Base-by-base conservation (phyloP, 2,888 invertebrate genomes). In the Troides oblongomaculatus region DNA sequence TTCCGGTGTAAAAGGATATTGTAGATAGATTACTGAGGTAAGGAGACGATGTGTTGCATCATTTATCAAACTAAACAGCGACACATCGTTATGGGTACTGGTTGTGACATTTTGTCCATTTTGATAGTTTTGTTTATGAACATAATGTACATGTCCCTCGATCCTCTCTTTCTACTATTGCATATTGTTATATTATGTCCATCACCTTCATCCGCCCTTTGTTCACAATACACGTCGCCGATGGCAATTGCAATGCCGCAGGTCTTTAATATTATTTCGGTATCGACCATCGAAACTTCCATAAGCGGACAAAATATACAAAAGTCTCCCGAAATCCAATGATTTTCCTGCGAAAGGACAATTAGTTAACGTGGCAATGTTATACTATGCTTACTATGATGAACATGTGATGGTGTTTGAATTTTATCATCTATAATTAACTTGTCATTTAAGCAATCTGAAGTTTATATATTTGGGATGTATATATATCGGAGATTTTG, bases 271-370 rank as follows among this genome's bases (percentile, higher is more conserved):
- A 86, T 83, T 59, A 94, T 86, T 66, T 90, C 92, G 72, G 88
- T 93, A 79, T 95, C 94, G 67, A 97, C 93, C 94, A 95, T 95
- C 1, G 94, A 94, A 0, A 94, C 94, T 79, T 96, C 95, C 69
- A 95, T 93, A 53, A 96, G 84, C 12, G 94, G 91, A 8, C 94
- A 95, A 73, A 94, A 94, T 43, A 96, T 82, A 64, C 94, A 92
- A 75, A 95, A 94, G 72, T 95, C 94, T 76, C 96, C 95, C 30
- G 88, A 87, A 1, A 86, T 82, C 89, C 96, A 96, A 61, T 94
- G 84, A 63, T 85, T 90, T 72, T 89, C 93, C 95, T 96, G 73
- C 7, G 76, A 75, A 68, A n/a, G 8, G 23, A 3, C 10, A 10
- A 23, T 23, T 56, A 60, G 36, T 53, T 30, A 58, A 10, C 7